A percentile compares a stretch with the other conserved stretches of the same genome.
Conservation (phyloP, 2,888 invertebrate species). For the Perdita meconis region DNA sequence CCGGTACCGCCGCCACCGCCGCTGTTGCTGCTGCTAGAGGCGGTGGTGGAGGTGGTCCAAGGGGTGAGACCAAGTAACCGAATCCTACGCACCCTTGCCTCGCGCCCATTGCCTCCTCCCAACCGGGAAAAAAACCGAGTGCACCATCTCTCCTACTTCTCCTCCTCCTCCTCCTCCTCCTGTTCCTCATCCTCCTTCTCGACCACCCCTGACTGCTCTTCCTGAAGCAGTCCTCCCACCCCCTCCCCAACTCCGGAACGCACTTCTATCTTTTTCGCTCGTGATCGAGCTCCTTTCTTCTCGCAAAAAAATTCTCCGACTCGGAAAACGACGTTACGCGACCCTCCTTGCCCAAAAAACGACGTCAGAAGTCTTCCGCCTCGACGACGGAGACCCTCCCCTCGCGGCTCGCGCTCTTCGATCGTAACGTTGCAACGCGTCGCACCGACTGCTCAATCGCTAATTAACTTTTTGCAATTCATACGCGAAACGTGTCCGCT, state of each 20-base stretch:
- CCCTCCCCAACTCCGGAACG: conserved; percentile 17
- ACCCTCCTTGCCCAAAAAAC: conserved; percentile 14
- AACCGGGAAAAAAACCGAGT: conserved; percentile 75
- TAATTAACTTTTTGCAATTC: conserved; percentile 1
- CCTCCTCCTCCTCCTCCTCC: conserved; percentile 23
- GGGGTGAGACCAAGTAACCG: conserved; percentile 82
- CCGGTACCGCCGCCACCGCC: conserved; percentile 46
- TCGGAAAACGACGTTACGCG: conserved; percentile 38
- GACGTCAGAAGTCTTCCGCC: conserved; percentile 30
- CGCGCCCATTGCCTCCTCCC: conserved; percentile 69
- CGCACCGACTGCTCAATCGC: neutral
- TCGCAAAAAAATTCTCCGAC: conserved; percentile 73
- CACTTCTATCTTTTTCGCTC: conserved; percentile 57
- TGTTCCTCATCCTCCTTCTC: conserved; percentile 43
- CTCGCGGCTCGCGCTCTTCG: too few species aligned
- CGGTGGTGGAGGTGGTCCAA: conserved; percentile 70
- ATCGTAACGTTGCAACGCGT: too few species aligned
- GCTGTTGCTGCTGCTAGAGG: conserved; percentile 61
- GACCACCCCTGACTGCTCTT: conserved; percentile 69
- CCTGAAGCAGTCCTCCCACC: conserved; percentile 63
- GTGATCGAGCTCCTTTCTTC: conserved; percentile 69
- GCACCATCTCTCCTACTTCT: conserved; percentile 73
- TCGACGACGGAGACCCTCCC: neutral
- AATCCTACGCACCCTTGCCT: conserved; percentile 82
- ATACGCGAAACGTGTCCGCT: too few species aligned